phyloP scores from a whole-genome alignment of 1,140 invertebrate genomes.

The Capitella teleta region DNA sequence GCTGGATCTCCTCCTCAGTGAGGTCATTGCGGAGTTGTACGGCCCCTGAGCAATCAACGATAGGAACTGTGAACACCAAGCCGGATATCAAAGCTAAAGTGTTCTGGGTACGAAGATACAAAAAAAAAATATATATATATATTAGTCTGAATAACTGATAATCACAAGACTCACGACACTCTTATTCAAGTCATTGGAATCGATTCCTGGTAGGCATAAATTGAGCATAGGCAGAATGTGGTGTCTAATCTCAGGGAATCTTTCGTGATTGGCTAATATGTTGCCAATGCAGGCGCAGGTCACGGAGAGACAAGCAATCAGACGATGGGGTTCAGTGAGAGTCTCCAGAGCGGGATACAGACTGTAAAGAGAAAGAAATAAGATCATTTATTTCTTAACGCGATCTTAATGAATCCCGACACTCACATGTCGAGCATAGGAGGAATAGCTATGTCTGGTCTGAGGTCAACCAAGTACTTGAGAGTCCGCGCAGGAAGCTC shows the following conservation, averaged over 20 bases:
- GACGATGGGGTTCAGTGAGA: conserved; percentile 71
- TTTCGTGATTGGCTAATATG: conserved; percentile 41
- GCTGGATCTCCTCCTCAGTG: conserved; percentile 62
- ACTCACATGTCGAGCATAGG: conserved; percentile 61
- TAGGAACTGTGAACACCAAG: conserved; percentile 62
- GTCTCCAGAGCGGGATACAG: conserved; percentile 59
- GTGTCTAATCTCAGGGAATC: conserved; percentile 62
- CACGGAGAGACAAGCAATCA: conserved; percentile 67
- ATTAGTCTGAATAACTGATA: neutral
- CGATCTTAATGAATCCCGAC: neutral
- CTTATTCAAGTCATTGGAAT: conserved; percentile 81
- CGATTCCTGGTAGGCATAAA: conserved; percentile 70
- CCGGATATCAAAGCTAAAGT: conserved; percentile 66
- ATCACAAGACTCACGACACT: conserved; percentile 51
- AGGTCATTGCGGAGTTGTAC: conserved; percentile 54
- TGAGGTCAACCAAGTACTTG: conserved; percentile 61
- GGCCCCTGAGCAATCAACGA: conserved; percentile 72
- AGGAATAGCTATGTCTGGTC: conserved; percentile 73
- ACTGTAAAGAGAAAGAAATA: conserved; percentile 12
- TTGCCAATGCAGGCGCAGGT: conserved; percentile 59
- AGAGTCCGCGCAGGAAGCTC: conserved; percentile 57
- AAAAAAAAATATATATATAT: neutral
- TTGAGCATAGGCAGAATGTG: conserved; percentile 72
- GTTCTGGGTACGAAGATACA: conserved; percentile 19
- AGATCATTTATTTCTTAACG: neutral